Base-by-base conservation (phyloP, 2,797 vertebrate species). In the Ctenosaura bakeri region DNA sequence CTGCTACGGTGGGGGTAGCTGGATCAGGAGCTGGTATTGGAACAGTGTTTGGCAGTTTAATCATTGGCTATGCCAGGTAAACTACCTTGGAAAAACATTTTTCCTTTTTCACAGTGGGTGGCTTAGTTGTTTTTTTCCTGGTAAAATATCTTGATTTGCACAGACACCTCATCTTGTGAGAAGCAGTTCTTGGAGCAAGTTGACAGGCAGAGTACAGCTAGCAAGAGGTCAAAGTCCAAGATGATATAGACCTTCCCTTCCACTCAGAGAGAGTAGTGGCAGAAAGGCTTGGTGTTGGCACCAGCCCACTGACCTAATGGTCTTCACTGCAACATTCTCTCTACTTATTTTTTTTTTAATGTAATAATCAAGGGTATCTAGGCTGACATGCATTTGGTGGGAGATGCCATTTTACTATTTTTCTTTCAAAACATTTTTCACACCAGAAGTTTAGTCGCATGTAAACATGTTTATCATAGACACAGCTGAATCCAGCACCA, bases 61-160 rank as follows among this genome's bases (percentile, higher is more conserved):
- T 99, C 96, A 99, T 99, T 73, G 99, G 98, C 90, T 99, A 99
- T 92, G 99, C 99, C 97, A 99, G 98, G 98, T 99, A 94, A 87
- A 93, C 3, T 22, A 9, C 2, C 1, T 64, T 52, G 26, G 32
- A 74, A 3, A 54, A 18, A 26, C 3, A 71, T 26, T 22, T n/a
- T 8, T 38, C 42, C 66, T 42, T 50, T 86, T n/a, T 87, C 14
- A 46, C 54, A 88, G n/a, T n/a, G 0, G 62, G 26, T 1, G 18
- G 3, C 6, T 69, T 4, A 38, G 4, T 62, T 76, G 38, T 56
- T 16, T 56, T 73, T 54, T n/a, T 10, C 0, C 3, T 2, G 16
- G 8, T 76, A 76, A 71, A 54, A 74, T 4, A 69, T 18, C 18
- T 85, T 29, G 16, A 74, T 32, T 35, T 46, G 20, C 14, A 79